These are phyloP conservation scores for Vimba vimba DNA, from an alignment of 2,113 vertebrate species.

Conservation along the genomic window DNA sequence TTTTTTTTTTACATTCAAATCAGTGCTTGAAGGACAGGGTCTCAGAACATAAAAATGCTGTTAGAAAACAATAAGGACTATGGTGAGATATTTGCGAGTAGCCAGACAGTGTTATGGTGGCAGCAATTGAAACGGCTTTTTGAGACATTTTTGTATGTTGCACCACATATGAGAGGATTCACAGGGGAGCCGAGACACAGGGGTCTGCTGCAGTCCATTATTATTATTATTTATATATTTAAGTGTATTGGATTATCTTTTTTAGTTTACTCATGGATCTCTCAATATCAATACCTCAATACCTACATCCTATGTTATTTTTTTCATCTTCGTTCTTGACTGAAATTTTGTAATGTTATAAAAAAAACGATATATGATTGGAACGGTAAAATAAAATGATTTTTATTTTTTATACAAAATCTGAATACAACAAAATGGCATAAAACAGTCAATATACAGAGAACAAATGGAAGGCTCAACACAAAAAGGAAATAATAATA, in stretches of 20 bases:
- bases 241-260: background rate
- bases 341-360: background rate
- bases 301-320: background rate
- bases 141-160: background rate
- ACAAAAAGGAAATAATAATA: no score
- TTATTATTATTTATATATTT: background rate
- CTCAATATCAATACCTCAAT: no score
- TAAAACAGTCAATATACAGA: no score
- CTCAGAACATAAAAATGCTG: background rate
- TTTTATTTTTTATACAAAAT: no score
- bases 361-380: background rate
- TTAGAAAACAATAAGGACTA: slow-evolving; percentile 1
- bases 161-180: background rate
- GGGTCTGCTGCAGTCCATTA: background rate
- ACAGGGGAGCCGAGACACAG: background rate
- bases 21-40: background rate
- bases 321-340: background rate
- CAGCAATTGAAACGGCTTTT: background rate
- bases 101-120: background rate
- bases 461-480: no score
- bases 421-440: no score
- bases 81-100: background rate
- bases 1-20: background rate
- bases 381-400: background rate
- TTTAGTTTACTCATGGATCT: background rate